These are phyloP conservation scores for Phalacrocorax brasilianus DNA, from an alignment of 2,113 vertebrate genomes.

Conservation along the genomic window DNA sequence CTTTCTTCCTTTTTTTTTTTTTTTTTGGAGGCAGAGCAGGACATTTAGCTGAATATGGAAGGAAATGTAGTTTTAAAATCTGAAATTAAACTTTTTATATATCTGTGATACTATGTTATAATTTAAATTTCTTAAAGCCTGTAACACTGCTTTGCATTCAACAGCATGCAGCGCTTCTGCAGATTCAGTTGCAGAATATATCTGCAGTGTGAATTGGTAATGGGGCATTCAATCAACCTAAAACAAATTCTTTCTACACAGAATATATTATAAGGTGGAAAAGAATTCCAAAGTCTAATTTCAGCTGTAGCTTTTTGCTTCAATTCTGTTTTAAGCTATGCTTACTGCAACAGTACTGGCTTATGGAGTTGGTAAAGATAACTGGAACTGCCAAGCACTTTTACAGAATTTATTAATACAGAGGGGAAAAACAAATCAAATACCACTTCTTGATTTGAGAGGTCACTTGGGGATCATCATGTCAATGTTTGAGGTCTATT, in stretches of 20 bases:
- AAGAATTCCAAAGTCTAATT: neutral
- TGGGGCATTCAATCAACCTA: slow-evolving; percentile 32
- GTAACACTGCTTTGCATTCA: neutral
- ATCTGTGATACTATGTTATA: neutral
- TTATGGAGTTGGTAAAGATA: neutral
- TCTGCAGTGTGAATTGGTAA: slow-evolving; percentile 18
- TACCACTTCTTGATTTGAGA: neutral
- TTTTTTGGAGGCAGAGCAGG: fast-evolving
- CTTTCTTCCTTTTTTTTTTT: too few relatives aligned
- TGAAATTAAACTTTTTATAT: neutral
- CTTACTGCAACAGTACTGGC: neutral
- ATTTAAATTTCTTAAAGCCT: neutral
- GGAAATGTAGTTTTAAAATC: neutral
- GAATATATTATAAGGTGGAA: slow-evolving; percentile 11
- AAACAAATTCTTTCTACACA: slow-evolving; percentile 12
- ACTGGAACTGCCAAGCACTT: neutral
- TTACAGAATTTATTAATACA: neutral
- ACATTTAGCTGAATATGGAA: neutral
- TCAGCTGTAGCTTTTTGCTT: neutral
- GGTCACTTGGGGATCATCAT: slow-evolving; percentile 2
- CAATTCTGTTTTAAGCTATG: neutral
- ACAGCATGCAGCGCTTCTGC: neutral
- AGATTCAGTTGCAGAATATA: slow-evolving; percentile 14
- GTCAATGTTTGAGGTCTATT: neutral
- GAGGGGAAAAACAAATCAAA: neutral